Base-by-base conservation (phyloP, 1,140 invertebrate genomes). In the Cotesia vestalis region DNA sequence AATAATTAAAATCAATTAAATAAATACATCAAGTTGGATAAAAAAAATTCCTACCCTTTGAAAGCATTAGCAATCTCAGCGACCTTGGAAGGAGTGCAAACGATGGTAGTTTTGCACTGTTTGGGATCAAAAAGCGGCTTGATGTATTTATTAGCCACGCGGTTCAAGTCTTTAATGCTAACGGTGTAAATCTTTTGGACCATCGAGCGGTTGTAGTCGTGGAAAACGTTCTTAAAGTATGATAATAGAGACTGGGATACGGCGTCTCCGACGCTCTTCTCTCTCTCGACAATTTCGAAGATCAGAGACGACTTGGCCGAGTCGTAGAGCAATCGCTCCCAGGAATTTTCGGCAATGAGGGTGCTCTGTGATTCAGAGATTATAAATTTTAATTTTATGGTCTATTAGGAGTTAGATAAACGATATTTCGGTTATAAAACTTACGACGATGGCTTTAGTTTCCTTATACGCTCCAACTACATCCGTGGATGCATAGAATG, bases 231-330 rank as follows among this genome's bases (percentile, higher is more conserved):
- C 75, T 91, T 90, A 72, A 94, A 91, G 80, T 94, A 94, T 46
- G 90, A 90, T 4, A 92, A 79, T 8, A 96, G 82, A 0, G 94
- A 94, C 71, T 93, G 89, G 12, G 83, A 78, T 1, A 94, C 90
- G 1, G 92, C 89, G 78, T 92, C 89, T 0, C 92, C 89, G 1
- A 96, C 90, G 68, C 91, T 93, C 76, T 94, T 92, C 83, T 96
- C 93, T 73, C 90, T 85, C 73, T 93, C 90, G 70, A 97, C 94
- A 6, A 95, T 90, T 81, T 96, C 92, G 85, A 93, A 97, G 57
- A 96, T 91, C 2, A 95, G 84, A 9, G 94, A 95, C 78, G 94
- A 94, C 79, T 92, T 94, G 0, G 94, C 95, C 0, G 94, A 93
- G 77, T 94, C 93, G 70, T 96, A 90, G 51, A 96, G 84, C 60